These are phyloP conservation scores for Ormyrus rosae DNA, from an alignment of 2,888 invertebrate species.

Conservation along the genomic window DNA sequence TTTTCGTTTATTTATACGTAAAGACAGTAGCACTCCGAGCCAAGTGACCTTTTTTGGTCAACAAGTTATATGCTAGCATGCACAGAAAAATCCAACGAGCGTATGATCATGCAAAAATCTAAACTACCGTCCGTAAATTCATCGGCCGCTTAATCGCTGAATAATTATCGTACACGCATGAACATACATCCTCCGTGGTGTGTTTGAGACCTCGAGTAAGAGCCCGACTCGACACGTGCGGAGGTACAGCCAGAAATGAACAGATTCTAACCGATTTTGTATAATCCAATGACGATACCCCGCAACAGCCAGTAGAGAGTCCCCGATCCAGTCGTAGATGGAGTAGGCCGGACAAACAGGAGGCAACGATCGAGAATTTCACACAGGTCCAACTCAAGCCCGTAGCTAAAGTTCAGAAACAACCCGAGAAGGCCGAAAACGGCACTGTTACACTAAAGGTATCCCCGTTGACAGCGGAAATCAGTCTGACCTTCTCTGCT, in stretches of 20 bases:
- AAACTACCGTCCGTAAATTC: too few relatives aligned
- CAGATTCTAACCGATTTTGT: constrained; percentile 17
- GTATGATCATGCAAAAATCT: neutral
- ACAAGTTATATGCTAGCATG: constrained; percentile 13
- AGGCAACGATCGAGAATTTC: constrained; percentile 78
- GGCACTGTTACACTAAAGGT: constrained; percentile 71
- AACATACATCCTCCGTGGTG: too few relatives aligned
- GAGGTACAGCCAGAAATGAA: too few relatives aligned
- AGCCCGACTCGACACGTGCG: too few relatives aligned
- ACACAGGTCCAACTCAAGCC: constrained; percentile 80
- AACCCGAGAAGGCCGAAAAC: constrained; percentile 68
- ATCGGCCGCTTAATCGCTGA: too few relatives aligned
- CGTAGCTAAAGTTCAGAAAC: constrained; percentile 72
- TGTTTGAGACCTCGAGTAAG: too few relatives aligned
- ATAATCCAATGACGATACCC: constrained; percentile 46
- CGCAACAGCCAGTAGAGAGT: constrained; percentile 68
- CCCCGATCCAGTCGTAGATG: constrained; percentile 51
- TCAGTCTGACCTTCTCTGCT: constrained; percentile 9
- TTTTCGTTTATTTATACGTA: constrained; percentile 40
- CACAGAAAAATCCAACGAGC: constrained; percentile 13
- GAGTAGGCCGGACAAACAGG: constrained; percentile 65
- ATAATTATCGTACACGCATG: too few relatives aligned
- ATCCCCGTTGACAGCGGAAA: constrained; percentile 63
- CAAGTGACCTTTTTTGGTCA: constrained; percentile 39
- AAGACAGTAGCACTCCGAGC: constrained; percentile 18